A percentile compares a stretch with the other conserved stretches of the same genome.
phyloP scores from a whole-genome alignment of 2,113 vertebrate genomes.

The Herpetotheres cachinnans region DNA sequence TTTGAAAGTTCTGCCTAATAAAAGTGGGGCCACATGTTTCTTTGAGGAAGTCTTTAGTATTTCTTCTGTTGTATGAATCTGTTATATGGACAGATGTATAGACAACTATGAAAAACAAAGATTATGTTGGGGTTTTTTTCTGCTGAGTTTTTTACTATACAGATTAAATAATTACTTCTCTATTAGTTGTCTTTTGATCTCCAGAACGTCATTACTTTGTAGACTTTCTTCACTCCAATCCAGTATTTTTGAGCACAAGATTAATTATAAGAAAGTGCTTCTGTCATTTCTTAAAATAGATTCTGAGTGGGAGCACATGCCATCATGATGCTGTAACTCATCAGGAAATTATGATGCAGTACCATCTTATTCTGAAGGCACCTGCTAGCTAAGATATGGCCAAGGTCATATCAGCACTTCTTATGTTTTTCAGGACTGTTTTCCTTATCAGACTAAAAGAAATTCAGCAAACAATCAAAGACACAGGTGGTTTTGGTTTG shows the following conservation, averaged over 20 bases:
- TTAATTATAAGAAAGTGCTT: constrained; percentile 57
- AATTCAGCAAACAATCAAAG: neutral
- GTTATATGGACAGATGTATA: neutral
- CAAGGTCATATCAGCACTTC: constrained; percentile 18
- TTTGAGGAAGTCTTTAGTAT: neutral
- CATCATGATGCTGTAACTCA: constrained; percentile 50
- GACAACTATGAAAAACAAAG: neutral
- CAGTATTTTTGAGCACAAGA: constrained; percentile 47
- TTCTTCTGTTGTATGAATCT: neutral
- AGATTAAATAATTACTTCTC: constrained; percentile 25
- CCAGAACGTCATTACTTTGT: constrained; percentile 8
- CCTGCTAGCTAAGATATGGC: neutral
- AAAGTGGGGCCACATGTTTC: neutral
- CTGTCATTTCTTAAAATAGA: constrained; percentile 70
- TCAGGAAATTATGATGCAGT: constrained; percentile 38
- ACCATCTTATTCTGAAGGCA: constrained; percentile 19
- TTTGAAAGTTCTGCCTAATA: neutral
- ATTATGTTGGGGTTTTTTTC: neutral
- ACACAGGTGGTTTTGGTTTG: too few species aligned
- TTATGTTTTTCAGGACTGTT: neutral
- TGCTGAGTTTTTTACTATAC: neutral
- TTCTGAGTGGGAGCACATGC: constrained; percentile 43
- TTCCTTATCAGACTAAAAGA: neutral
- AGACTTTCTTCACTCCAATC: constrained; percentile 33
- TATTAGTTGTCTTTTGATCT: constrained; percentile 6